Percentiles rank a stretch among this genome's conserved stretches.
These are phyloP conservation scores for Monopterus albus DNA, from an alignment of 2,113 vertebrate species.

Conservation along the genomic window DNA sequence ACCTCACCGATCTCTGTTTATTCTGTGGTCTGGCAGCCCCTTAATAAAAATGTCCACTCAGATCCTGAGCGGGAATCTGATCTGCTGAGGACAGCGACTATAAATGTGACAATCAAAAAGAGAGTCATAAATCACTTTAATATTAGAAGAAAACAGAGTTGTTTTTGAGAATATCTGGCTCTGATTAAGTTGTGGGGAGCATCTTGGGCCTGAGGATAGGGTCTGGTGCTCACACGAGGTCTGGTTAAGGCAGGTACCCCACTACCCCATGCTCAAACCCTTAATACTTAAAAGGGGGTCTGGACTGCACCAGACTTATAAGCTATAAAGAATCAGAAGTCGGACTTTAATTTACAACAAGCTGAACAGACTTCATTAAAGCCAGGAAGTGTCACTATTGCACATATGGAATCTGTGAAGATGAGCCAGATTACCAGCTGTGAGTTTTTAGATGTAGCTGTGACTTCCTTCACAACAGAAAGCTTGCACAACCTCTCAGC, in stretches of 20 bases:
- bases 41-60: constrained; percentile 80
- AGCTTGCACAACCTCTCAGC: constrained; percentile 42
- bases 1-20: constrained; percentile 69
- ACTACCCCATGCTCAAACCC: constrained; percentile 3
- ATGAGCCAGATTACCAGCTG: constrained; percentile 65
- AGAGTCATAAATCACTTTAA: constrained; percentile 80
- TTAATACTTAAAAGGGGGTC: constrained; percentile 37
- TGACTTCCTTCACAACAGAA: constrained; percentile 39
- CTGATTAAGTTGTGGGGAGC: constrained; percentile 77
- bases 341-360: constrained; percentile 32
- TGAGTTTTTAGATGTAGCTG: constrained; percentile 39
- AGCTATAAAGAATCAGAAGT: constrained; percentile 23
- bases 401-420: constrained; percentile 45
- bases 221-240: constrained; percentile 71
- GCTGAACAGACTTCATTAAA: constrained; percentile 14
- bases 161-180: constrained; percentile 75
- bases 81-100: constrained; percentile 69
- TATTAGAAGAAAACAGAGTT: constrained; percentile 61
- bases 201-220: constrained; percentile 57
- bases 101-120: constrained; percentile 79
- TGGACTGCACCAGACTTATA: neutral
- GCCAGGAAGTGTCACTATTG: constrained; percentile 30
- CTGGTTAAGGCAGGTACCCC: constrained; percentile 58
- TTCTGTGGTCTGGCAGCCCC: constrained; percentile 66
- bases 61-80: constrained; percentile 73